Conservation (phyloP, 2,797 vertebrate genomes). For the Neopelma chrysocephalum region DNA sequence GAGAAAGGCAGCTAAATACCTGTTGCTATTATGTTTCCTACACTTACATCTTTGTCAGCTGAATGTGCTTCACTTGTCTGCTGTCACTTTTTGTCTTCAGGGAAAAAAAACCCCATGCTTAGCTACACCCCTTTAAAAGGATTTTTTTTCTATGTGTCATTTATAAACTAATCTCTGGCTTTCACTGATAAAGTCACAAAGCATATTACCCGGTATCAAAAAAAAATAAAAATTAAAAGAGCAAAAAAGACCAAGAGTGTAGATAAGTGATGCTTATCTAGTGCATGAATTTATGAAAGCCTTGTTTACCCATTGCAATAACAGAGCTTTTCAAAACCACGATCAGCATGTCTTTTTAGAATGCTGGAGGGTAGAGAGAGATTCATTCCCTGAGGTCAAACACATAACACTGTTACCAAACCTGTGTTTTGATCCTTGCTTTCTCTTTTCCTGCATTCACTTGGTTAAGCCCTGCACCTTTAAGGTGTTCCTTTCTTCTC, state of each 20-base stretch:
- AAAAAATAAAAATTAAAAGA: not conserved
- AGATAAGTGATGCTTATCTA: not conserved
- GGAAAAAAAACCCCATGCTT: not conserved
- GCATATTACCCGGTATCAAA: not conserved
- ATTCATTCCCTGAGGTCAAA: not conserved
- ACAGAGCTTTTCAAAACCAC: not conserved
- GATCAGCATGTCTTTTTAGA: not conserved
- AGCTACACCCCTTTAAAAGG: not conserved
- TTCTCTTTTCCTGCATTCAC: not conserved
- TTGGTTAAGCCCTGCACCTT: not conserved
- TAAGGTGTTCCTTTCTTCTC: not conserved
- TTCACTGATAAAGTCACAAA: not conserved
- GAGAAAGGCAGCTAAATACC: not conserved
- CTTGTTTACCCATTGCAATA: not conserved
- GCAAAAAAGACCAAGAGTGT: not conserved
- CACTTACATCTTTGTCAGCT: not conserved
- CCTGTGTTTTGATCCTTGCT: not conserved
- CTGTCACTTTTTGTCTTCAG: not conserved
- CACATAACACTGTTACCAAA: not conserved
- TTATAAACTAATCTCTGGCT: not conserved
- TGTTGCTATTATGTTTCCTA: not conserved
- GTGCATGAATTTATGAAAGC: not conserved
- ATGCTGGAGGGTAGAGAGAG: rapidly evolving
- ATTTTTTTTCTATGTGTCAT: not conserved
- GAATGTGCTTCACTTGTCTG: not conserved